These are phyloP conservation scores for Pelobates fuscus DNA, from an alignment of 2,113 vertebrate species.

Conservation along the genomic window DNA sequence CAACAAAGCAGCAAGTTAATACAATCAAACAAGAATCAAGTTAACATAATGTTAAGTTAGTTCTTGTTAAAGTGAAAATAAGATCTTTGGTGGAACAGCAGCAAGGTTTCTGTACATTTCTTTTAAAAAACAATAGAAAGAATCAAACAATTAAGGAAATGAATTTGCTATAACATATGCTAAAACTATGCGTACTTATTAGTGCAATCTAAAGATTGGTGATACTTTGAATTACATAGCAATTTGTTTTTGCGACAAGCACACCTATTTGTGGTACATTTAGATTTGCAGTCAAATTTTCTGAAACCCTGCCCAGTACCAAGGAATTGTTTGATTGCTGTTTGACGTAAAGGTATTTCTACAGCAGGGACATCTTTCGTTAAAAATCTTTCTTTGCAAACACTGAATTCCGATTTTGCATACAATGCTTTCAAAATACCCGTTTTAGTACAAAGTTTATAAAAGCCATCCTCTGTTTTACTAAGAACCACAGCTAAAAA, in stretches of 20 bases:
- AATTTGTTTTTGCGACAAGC: not conserved
- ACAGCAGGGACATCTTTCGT: not conserved
- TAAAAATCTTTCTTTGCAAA: constrained; percentile 3
- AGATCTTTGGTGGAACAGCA: too few species aligned
- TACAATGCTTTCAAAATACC: not conserved
- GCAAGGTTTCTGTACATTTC: too few species aligned
- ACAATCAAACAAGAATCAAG: too few species aligned
- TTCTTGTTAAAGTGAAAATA: too few species aligned
- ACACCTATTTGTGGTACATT: constrained; percentile 11
- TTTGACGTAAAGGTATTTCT: not conserved
- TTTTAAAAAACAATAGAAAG: too few species aligned
- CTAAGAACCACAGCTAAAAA: constrained; percentile 4
- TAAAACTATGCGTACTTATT: not conserved
- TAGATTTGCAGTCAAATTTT: not conserved
- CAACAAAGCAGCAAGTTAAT: too few species aligned
- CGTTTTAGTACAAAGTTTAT: constrained; percentile 3
- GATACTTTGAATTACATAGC: not conserved
- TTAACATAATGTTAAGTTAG: too few species aligned
- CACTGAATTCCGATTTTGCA: not conserved
- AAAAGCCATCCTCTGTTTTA: not conserved
- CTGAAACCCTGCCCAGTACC: not conserved
- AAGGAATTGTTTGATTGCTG: not conserved
- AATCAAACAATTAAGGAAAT: too few species aligned
- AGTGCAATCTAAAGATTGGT: not conserved
- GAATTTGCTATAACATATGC: too few species aligned